phyloP scores from a whole-genome alignment of 2,888 invertebrate genomes.

The Agrypnus murinus region DNA sequence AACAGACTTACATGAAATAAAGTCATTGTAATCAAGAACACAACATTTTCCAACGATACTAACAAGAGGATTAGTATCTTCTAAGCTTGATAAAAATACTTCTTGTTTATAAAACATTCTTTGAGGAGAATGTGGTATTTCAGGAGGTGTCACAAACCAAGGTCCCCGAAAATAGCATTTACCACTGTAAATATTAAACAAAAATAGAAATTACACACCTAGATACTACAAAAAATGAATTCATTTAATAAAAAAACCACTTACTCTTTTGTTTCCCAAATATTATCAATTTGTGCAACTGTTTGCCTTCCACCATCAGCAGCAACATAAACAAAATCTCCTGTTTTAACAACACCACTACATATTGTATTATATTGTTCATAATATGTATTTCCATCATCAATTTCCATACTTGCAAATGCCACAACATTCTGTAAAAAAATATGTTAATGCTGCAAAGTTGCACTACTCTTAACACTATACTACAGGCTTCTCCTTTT shows the following conservation, averaged over 20 bases:
- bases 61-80: constrained; percentile 92
- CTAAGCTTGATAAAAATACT: constrained; percentile 91
- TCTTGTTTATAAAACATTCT: constrained; percentile 95
- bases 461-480: too few relatives aligned
- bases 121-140: constrained; percentile 86
- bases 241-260: too few relatives aligned
- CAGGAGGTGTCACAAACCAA: constrained; percentile 91
- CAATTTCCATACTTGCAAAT: constrained; percentile 78
- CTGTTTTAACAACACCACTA: constrained; percentile 88
- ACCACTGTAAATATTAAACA: constrained; percentile 76
- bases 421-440: constrained; percentile 84
- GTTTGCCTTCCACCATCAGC: constrained; percentile 93
- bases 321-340: constrained; percentile 96
- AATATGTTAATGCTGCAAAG: background rate
- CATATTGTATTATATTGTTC: constrained; percentile 93
- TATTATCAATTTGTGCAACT: constrained; percentile 93
- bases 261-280: constrained; percentile 95
- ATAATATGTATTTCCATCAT: constrained; percentile 89
- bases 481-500: constrained; percentile 92
- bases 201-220: background rate
- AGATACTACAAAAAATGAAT: constrained; percentile 9
- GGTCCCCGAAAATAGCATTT: constrained; percentile 95
- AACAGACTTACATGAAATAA: constrained; percentile 84
- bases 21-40: constrained; percentile 93
- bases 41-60: constrained; percentile 94